Evolutionary conservation across 2,888 invertebrate species (phyloP).

Genomic region (Mechanitis mazaeus): DNA sequence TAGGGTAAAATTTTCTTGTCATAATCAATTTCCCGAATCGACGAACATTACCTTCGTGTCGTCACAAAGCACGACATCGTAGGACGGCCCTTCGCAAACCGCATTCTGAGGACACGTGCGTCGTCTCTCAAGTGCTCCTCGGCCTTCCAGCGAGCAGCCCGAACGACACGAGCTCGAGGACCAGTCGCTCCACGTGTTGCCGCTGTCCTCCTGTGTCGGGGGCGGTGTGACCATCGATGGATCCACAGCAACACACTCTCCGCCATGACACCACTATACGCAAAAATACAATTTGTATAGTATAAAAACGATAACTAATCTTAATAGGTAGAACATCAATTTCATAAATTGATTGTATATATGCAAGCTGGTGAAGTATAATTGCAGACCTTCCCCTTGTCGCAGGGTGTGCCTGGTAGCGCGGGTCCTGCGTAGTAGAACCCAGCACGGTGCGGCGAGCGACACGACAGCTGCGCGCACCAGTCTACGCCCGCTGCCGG

Average conservation of each 20-base stretch:
- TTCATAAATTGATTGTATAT: too few relatives aligned
- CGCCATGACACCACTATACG: slow-evolving; percentile 81
- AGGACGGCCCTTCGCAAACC: slow-evolving; percentile 78
- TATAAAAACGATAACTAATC: not conserved
- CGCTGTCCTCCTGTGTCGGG: slow-evolving; percentile 55
- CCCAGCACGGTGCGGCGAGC: slow-evolving; percentile 83
- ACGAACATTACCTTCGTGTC: slow-evolving; percentile 75
- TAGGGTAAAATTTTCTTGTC: not conserved
- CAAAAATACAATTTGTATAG: not conserved
- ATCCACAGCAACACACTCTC: slow-evolving; percentile 74
- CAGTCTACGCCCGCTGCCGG: slow-evolving; percentile 59
- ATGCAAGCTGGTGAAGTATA: too few relatives aligned
- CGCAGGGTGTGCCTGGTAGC: slow-evolving; percentile 87
- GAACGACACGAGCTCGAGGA: slow-evolving; percentile 77
- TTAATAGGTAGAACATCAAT: too few relatives aligned
- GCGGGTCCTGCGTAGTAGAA: slow-evolving; percentile 88
- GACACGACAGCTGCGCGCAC: slow-evolving; percentile 83
- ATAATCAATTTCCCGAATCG: not conserved
- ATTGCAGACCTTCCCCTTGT: slow-evolving; percentile 65
- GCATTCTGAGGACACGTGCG: slow-evolving; percentile 76
- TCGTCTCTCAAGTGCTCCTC: slow-evolving; percentile 76
- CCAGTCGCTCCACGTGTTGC: slow-evolving; percentile 77
- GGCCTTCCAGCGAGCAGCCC: slow-evolving; percentile 80
- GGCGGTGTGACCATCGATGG: slow-evolving; percentile 33
- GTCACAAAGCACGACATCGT: slow-evolving; percentile 81